phyloP scores from a whole-genome alignment of 2,888 invertebrate genomes.

The Rotaria sp. region DNA sequence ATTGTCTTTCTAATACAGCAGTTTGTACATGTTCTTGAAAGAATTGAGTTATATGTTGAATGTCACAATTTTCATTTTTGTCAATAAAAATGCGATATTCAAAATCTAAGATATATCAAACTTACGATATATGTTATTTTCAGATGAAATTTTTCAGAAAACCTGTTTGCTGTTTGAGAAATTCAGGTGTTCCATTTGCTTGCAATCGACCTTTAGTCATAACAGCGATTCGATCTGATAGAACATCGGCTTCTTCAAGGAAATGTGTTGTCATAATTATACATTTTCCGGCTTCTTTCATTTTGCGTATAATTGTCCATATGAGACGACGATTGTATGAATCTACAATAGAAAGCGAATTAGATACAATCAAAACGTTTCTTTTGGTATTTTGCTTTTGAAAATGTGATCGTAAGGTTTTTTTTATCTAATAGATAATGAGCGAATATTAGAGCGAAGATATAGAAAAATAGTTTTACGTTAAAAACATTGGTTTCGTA shows the following conservation, averaged over 20 bases:
- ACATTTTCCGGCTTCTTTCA: slow-evolving; percentile 33
- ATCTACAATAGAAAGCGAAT: not conserved
- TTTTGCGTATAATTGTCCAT: slow-evolving; percentile 34
- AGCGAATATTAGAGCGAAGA: too few relatives aligned
- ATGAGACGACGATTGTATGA: not conserved
- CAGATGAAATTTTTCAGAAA: not conserved
- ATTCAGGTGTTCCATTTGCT: slow-evolving; percentile 33
- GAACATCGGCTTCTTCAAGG: slow-evolving; percentile 38
- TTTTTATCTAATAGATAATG: too few relatives aligned
- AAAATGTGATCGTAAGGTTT: too few relatives aligned
- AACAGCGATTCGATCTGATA: slow-evolving; percentile 36
- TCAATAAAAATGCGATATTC: slow-evolving; percentile 32
- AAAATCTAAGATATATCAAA: not conserved
- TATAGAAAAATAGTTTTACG: too few relatives aligned
- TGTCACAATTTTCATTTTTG: not conserved
- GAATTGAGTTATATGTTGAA: not conserved
- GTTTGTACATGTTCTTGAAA: not conserved
- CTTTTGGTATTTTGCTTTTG: too few relatives aligned
- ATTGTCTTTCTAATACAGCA: slow-evolving; percentile 30
- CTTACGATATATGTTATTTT: too few relatives aligned
- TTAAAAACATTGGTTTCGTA: too few relatives aligned
- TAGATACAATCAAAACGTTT: too few relatives aligned
- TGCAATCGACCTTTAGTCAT: slow-evolving; percentile 37
- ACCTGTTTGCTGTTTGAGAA: slow-evolving; percentile 32
- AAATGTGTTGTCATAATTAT: slow-evolving; percentile 38